Evolutionary conservation across 2,888 invertebrate species (phyloP).

Genomic region (Lasioglossum vierecki): DNA sequence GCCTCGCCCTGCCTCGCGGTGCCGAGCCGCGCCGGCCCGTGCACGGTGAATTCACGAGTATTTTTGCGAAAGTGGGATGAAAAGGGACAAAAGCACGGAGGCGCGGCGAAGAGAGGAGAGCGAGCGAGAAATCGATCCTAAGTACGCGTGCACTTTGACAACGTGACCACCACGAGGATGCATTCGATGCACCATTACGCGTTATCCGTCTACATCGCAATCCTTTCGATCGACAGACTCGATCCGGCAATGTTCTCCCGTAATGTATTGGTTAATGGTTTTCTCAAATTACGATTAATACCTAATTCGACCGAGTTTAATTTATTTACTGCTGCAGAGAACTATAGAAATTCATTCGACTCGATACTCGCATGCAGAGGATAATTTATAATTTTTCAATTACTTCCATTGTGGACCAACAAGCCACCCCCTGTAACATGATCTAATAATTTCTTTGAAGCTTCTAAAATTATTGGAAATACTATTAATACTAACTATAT

Average conservation of each 20-base stretch:
- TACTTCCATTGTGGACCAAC: too few relatives aligned
- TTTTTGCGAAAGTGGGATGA: constrained; percentile 44
- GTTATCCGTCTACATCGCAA: constrained; percentile 30
- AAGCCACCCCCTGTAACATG: too few relatives aligned
- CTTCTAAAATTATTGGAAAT: too few relatives aligned
- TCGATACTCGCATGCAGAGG: too few relatives aligned
- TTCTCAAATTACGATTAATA: background rate
- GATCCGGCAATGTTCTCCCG: background rate
- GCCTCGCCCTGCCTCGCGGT: background rate
- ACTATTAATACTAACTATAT: too few relatives aligned
- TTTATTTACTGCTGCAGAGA: too few relatives aligned
- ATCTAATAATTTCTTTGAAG: too few relatives aligned
- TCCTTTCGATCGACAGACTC: background rate
- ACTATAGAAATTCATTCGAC: too few relatives aligned
- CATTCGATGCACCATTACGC: constrained; percentile 53
- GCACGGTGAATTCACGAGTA: constrained; percentile 38
- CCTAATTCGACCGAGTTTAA: too few relatives aligned
- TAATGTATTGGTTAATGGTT: background rate
- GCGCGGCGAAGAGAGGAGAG: background rate
- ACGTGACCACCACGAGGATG: constrained; percentile 44
- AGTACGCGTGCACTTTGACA: constrained; percentile 61
- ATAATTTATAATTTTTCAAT: too few relatives aligned
- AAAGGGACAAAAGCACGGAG: constrained; percentile 42
- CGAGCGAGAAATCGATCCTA: constrained; percentile 43
- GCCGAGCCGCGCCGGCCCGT: constrained; percentile 13